Evolutionary conservation across 2,113 vertebrate species (phyloP).

Genomic region (Myanophis thanlyinensis): DNA sequence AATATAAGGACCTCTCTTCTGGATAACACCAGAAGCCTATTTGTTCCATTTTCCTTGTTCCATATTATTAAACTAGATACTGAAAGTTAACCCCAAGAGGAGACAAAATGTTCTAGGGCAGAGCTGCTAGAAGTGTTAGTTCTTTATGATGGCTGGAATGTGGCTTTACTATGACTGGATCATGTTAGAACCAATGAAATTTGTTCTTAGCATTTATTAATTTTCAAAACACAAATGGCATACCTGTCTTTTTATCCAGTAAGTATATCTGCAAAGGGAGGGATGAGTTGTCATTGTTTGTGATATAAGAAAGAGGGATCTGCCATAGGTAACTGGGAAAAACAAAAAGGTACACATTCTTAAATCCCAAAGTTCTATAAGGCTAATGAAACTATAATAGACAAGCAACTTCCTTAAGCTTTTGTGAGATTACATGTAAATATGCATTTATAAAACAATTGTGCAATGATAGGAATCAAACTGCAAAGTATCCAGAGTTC

Average conservation of each 20-base stretch:
- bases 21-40: background rate
- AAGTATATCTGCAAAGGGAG: constrained; percentile 65
- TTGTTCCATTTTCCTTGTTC: background rate
- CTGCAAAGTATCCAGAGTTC: background rate
- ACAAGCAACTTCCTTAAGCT: background rate
- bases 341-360: constrained; percentile 26
- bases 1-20: background rate
- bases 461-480: background rate
- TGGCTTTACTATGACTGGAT: background rate
- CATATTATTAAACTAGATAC: background rate
- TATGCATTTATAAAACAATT: background rate
- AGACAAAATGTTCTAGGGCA: background rate
- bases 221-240: background rate
- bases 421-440: background rate
- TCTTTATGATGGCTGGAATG: background rate
- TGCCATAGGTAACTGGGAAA: constrained; percentile 81
- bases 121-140: background rate
- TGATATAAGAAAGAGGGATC: constrained; percentile 86
- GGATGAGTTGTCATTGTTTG: constrained; percentile 77
- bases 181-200: background rate
- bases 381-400: background rate
- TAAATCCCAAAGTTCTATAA: background rate
- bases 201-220: background rate
- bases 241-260: constrained; percentile 85
- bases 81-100: background rate